phyloP scores from a whole-genome alignment of 1,140 invertebrate genomes.

The Bombus superbus region DNA sequence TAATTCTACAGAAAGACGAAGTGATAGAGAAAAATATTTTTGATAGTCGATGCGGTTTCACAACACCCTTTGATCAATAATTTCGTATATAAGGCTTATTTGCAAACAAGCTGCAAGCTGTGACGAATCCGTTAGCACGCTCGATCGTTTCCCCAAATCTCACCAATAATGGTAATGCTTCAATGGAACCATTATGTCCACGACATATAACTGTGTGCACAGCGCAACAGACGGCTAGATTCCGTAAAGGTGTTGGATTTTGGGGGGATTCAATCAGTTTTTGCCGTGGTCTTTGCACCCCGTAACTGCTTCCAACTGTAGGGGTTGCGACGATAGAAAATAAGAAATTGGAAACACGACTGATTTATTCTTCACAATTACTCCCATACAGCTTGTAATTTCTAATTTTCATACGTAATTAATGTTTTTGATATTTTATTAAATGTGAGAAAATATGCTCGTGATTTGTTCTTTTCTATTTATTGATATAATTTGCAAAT shows the following conservation, averaged over 20 bases:
- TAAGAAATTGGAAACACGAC: slow-evolving; percentile 7
- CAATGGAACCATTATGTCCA: slow-evolving; percentile 78
- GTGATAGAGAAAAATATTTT: not conserved
- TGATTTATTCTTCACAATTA: slow-evolving; percentile 3
- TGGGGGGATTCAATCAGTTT: slow-evolving; percentile 71
- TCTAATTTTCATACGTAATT: not conserved
- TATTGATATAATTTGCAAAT: not conserved
- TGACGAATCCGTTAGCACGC: slow-evolving; percentile 80
- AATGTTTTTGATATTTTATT: not conserved
- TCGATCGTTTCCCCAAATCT: slow-evolving; percentile 80
- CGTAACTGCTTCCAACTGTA: slow-evolving; percentile 25
- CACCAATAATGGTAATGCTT: slow-evolving; percentile 80
- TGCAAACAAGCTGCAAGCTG: slow-evolving; percentile 82
- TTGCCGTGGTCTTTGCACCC: slow-evolving; percentile 53
- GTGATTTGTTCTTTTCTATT: not conserved
- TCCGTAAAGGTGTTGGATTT: slow-evolving; percentile 76
- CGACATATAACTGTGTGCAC: slow-evolving; percentile 78
- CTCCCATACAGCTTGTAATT: not conserved
- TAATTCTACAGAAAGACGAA: no score
- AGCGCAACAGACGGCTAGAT: slow-evolving; percentile 72
- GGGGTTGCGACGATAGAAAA: slow-evolving; percentile 19
- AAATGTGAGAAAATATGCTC: not conserved
- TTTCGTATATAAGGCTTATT: slow-evolving; percentile 78
- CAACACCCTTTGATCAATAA: slow-evolving; percentile 71
- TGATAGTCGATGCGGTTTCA: not conserved